Percentiles rank a stretch among this genome's conserved stretches.
Conservation (phyloP, 2,797 vertebrate species). For the Rhodeus uyekii region DNA sequence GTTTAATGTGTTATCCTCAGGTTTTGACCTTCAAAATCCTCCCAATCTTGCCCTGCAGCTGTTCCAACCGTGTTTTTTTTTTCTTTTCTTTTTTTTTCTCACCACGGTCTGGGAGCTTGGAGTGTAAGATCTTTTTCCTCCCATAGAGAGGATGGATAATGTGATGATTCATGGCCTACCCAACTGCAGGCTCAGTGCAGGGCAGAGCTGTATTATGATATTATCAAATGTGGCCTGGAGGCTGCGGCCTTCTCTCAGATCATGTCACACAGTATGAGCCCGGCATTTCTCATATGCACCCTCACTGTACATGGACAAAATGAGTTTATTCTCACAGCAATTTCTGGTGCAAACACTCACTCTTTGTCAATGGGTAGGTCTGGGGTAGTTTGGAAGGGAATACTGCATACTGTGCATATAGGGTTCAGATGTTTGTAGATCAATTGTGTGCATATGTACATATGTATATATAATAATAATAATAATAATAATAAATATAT, state of each 20-base stretch:
- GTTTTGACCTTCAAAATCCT: conserved; percentile 77
- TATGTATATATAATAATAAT: no score
- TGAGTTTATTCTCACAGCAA: not conserved
- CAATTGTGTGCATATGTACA: no score
- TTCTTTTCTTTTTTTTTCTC: conserved; percentile 34
- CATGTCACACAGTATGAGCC: conserved; percentile 27
- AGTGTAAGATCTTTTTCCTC: conserved; percentile 32
- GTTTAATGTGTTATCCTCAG: conserved; percentile 70
- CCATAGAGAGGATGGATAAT: conserved; percentile 41
- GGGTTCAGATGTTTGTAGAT: not conserved
- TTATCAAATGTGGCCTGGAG: conserved; percentile 50
- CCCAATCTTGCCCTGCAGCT: conserved; percentile 68
- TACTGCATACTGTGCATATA: not conserved
- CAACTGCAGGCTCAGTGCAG: conserved; percentile 36
- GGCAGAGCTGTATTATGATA: conserved; percentile 42
- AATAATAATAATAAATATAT: no score
- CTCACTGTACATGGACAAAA: not conserved
- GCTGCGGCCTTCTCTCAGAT: conserved; percentile 35
- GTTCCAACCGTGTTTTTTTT: conserved; percentile 52
- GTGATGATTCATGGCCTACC: conserved; percentile 42
- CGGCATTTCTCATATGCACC: conserved; percentile 23
- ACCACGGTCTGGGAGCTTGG: conserved; percentile 12
- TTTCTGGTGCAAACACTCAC: not conserved
- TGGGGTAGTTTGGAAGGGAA: not conserved
- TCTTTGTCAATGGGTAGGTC: not conserved